These are phyloP conservation scores for Neuroscelio doddi DNA, from an alignment of 2,888 invertebrate genomes.

Conservation along the genomic window DNA sequence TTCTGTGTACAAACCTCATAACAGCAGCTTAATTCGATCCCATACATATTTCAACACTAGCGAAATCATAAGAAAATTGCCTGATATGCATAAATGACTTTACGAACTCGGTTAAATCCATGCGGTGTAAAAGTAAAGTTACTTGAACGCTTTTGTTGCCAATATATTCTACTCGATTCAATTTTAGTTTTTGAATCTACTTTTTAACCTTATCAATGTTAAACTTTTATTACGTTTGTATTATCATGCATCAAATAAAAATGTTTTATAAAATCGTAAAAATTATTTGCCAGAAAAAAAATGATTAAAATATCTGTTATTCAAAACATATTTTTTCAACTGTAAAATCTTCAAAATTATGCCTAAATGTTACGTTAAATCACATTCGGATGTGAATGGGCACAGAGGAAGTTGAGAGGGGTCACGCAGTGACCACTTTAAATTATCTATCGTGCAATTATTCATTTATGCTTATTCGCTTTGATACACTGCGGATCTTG, in stretches of 20 bases:
- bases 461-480: constrained; percentile 71
- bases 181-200: constrained; percentile 8
- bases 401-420: constrained; percentile 27
- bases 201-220: not conserved
- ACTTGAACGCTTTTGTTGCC: constrained; percentile 16
- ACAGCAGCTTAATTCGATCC: constrained; percentile 69
- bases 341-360: not conserved
- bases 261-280: no score
- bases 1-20: constrained; percentile 51
- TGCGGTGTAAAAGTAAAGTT: constrained; percentile 38
- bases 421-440: constrained; percentile 55
- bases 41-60: constrained; percentile 71
- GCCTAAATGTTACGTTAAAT: constrained; percentile 22
- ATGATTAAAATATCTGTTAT: no score
- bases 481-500: constrained; percentile 69
- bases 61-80: constrained; percentile 71
- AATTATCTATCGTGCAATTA: constrained; percentile 69
- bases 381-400: constrained; percentile 15
- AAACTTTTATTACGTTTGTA: not conserved
- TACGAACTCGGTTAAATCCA: constrained; percentile 62
- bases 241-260: no score
- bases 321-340: not conserved
- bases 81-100: constrained; percentile 69
- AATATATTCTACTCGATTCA: constrained; percentile 20
- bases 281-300: no score